Evolutionary conservation across 2,797 vertebrate genomes (phyloP).

Genomic region (Thalassophryne amazonica): DNA sequence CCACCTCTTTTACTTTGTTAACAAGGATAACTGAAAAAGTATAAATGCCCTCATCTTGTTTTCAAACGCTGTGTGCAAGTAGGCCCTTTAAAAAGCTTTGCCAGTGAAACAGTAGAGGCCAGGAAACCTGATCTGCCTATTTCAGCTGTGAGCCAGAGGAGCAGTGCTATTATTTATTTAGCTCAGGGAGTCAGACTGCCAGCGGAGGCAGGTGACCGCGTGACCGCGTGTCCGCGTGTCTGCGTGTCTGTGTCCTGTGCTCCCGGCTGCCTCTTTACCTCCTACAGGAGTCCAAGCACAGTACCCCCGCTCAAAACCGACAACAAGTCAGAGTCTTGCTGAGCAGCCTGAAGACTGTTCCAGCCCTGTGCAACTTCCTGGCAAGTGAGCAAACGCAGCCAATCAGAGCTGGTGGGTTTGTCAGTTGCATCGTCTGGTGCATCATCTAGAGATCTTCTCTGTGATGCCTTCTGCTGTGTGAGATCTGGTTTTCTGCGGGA

Average conservation of each 20-base stretch:
- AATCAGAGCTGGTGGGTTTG: background rate
- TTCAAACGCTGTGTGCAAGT: conserved; percentile 20
- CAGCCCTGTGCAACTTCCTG: conserved; percentile 1
- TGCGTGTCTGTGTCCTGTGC: conserved; percentile 15
- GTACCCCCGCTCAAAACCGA: conserved; percentile 1
- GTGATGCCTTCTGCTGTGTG: background rate
- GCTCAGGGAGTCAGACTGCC: conserved; percentile 42
- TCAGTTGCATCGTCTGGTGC: background rate
- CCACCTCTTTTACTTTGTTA: too few species aligned
- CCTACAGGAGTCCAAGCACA: conserved; percentile 13
- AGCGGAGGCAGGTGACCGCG: conserved; percentile 39
- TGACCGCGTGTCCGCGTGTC: conserved; percentile 13
- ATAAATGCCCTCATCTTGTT: too few species aligned
- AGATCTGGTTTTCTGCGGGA: background rate
- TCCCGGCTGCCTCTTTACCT: background rate
- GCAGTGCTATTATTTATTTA: conserved; percentile 82
- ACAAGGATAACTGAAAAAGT: too few species aligned
- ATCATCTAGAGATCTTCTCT: background rate
- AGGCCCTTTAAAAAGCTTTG: conserved; percentile 41
- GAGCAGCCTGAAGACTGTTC: background rate
- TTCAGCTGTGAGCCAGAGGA: conserved; percentile 48
- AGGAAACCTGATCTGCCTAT: conserved; percentile 76
- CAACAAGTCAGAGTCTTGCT: background rate
- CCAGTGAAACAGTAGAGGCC: conserved; percentile 76
- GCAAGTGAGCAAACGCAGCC: background rate